Conservation (phyloP, 2,113 vertebrate species). For the Daubentonia madagascariensis region DNA sequence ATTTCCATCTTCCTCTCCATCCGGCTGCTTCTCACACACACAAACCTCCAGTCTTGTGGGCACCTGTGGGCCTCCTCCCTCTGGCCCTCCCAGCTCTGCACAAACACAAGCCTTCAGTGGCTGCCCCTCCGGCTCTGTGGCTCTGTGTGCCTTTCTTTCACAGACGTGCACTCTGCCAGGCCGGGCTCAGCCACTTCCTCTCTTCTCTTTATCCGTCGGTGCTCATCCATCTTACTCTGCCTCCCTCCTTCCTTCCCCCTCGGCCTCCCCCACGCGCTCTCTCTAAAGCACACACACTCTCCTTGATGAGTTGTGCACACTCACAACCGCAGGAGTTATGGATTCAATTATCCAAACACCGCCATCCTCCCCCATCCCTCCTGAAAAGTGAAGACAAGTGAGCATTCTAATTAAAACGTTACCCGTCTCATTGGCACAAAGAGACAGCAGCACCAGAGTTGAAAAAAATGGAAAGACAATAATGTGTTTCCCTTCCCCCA, state of each 20-base stretch:
- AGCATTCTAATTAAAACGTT: conserved; percentile 59
- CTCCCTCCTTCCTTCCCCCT: background rate
- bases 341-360: conserved; percentile 58
- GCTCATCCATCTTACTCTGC: background rate
- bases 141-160: conserved; percentile 34
- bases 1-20: background rate
- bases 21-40: background rate
- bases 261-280: rapidly evolving
- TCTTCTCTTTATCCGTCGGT: background rate
- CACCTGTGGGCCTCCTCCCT: background rate
- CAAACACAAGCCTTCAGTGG: background rate
- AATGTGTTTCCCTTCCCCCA: background rate
- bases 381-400: conserved; percentile 53
- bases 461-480: background rate
- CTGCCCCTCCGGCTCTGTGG: background rate
- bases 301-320: background rate
- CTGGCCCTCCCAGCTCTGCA: background rate
- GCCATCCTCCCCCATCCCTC: background rate
- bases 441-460: background rate
- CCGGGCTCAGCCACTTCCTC: background rate
- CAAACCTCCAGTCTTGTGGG: background rate
- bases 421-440: conserved; percentile 2
- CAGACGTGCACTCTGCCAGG: background rate
- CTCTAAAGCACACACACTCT: background rate
- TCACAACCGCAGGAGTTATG: conserved; percentile 50